Evolutionary conservation across 2,113 vertebrate genomes (phyloP).

Genomic region (Centropus bengalensis): DNA sequence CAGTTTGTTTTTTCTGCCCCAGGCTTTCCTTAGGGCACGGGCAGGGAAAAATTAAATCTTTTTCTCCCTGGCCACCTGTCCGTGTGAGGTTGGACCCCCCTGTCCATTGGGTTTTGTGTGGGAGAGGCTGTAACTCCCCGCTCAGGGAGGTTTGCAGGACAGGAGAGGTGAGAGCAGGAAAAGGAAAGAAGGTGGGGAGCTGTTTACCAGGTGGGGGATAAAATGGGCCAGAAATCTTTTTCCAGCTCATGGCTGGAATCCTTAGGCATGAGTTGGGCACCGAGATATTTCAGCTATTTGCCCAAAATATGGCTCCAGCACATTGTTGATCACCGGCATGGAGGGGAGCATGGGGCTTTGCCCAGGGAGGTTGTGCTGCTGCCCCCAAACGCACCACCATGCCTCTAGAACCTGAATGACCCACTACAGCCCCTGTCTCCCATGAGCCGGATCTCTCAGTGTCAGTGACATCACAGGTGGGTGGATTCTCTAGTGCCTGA

Average conservation of each 20-base stretch:
- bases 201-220: too few relatives aligned
- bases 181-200: not conserved
- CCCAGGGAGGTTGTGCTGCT: not conserved
- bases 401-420: not conserved
- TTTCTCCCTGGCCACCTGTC: not conserved
- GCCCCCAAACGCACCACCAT: not conserved
- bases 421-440: not conserved
- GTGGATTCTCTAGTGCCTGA: not conserved
- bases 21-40: not conserved
- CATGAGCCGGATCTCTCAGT: not conserved
- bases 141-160: not conserved
- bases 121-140: not conserved
- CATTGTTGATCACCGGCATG: fast-evolving
- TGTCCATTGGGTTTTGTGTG: fast-evolving
- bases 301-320: not conserved
- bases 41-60: not conserved
- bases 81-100: fast-evolving
- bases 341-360: not conserved
- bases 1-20: not conserved
- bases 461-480: fast-evolving
- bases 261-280: fast-evolving
- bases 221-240: not conserved
- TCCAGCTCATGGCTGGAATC: not conserved
- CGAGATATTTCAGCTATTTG: not conserved
- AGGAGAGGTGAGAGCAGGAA: not conserved